Evolutionary conservation across 2,888 invertebrate species (phyloP).

Genomic region (Stenodera caucasica): DNA sequence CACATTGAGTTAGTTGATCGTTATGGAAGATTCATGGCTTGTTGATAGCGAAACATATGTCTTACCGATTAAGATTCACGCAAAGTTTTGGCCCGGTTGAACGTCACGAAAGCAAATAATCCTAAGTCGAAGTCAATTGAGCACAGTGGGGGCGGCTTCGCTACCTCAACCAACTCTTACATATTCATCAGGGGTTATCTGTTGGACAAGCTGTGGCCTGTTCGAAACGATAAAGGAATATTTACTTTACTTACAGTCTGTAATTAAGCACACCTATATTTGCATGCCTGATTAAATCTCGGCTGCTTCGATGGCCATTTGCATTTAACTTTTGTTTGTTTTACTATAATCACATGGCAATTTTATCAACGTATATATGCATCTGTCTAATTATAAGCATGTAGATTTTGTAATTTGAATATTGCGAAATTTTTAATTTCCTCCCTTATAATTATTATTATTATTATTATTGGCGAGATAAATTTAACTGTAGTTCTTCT

Average conservation of each 20-base stretch:
- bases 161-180: slow-evolving; percentile 48
- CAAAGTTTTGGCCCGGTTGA: slow-evolving; percentile 18
- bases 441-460: slow-evolving; percentile 17
- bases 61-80: slow-evolving; percentile 19
- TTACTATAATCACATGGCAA: slow-evolving; percentile 49
- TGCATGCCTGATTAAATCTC: slow-evolving; percentile 55
- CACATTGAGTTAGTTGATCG: neutral
- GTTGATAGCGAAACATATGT: slow-evolving; percentile 22
- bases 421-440: neutral
- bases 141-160: slow-evolving; percentile 17
- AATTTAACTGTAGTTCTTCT: slow-evolving; percentile 32
- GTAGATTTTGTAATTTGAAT: neutral
- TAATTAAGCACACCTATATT: slow-evolving; percentile 57
- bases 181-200: slow-evolving; percentile 55
- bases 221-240: slow-evolving; percentile 55
- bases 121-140: slow-evolving; percentile 42
- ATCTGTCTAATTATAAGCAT: neutral
- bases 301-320: slow-evolving; percentile 52
- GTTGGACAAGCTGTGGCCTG: slow-evolving; percentile 52
- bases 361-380: slow-evolving; percentile 30
- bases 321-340: slow-evolving; percentile 53
- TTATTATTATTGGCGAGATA: slow-evolving; percentile 5
- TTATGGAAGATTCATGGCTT: neutral
- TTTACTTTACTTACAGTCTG: slow-evolving; percentile 56
- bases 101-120: slow-evolving; percentile 43